Conservation (phyloP, 2,888 invertebrate genomes). For the Camptogramma bilineatum region DNA sequence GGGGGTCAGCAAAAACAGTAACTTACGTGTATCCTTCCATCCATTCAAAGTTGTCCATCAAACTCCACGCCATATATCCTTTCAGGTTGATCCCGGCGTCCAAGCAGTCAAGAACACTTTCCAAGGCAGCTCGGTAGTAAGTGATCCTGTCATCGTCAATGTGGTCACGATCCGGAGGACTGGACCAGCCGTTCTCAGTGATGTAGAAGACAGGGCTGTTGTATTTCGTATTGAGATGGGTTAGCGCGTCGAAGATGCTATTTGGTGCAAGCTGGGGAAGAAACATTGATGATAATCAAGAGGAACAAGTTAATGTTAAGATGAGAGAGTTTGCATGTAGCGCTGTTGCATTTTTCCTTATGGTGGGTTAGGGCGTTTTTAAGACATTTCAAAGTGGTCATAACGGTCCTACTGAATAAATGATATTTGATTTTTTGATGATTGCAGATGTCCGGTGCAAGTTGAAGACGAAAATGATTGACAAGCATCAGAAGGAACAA, state of each 20-base stretch:
- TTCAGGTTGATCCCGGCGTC: conserved; percentile 75
- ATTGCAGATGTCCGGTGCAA: too few species aligned
- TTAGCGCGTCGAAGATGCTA: conserved; percentile 84
- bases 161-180: conserved; percentile 53
- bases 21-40: conserved; percentile 82
- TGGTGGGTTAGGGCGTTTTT: too few species aligned
- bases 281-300: conserved; percentile 1
- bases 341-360: too few species aligned
- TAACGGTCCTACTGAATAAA: too few species aligned
- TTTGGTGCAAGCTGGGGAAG: conserved; percentile 78
- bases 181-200: conserved; percentile 87
- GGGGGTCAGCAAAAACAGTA: too few species aligned
- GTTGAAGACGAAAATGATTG: too few species aligned
- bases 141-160: conserved; percentile 75
- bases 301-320: background rate
- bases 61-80: conserved; percentile 87
- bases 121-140: conserved; percentile 74
- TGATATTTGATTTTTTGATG: too few species aligned
- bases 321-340: too few species aligned
- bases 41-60: conserved; percentile 89
- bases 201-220: conserved; percentile 83
- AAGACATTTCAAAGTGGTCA: too few species aligned
- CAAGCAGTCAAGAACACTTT: conserved; percentile 70
- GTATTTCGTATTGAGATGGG: conserved; percentile 76
- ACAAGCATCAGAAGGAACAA: too few species aligned